Conservation (phyloP, 2,888 invertebrate genomes). For the Spodoptera exigua region DNA sequence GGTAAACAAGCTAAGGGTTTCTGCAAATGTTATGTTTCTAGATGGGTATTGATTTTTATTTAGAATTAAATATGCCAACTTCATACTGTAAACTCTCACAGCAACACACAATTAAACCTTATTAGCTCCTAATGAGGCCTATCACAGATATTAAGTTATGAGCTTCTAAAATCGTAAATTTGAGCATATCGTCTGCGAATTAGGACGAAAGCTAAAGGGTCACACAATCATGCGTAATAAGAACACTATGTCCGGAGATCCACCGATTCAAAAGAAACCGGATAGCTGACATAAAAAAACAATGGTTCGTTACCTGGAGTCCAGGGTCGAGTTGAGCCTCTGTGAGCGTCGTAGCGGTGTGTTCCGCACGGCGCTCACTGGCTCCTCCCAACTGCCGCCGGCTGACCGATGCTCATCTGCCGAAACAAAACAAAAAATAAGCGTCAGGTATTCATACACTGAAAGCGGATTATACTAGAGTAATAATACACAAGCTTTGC, state of each 20-base stretch:
- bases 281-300: conserved; percentile 44
- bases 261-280: conserved; percentile 49
- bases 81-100: too few relatives aligned
- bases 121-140: too few relatives aligned
- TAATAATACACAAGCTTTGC: too few relatives aligned
- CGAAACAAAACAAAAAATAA: conserved; percentile 57
- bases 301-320: conserved; percentile 75
- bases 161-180: not conserved
- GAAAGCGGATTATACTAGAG: conserved; percentile 4
- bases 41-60: too few relatives aligned
- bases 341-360: conserved; percentile 85
- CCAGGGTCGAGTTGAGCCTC: conserved; percentile 87
- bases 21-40: too few relatives aligned
- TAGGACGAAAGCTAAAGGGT: conserved; percentile 26
- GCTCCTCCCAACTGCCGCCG: conserved; percentile 94
- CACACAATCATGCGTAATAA: conserved; percentile 13
- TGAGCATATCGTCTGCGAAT: conserved; percentile 10
- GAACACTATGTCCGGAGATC: conserved; percentile 29
- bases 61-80: too few relatives aligned
- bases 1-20: too few relatives aligned
- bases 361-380: conserved; percentile 87
- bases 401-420: conserved; percentile 94
- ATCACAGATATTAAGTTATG: not conserved
- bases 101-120: too few relatives aligned
- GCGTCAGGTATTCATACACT: not conserved